These are phyloP conservation scores for Fistularia tabacaria DNA, from an alignment of 2,797 vertebrate species.

Conservation along the genomic window DNA sequence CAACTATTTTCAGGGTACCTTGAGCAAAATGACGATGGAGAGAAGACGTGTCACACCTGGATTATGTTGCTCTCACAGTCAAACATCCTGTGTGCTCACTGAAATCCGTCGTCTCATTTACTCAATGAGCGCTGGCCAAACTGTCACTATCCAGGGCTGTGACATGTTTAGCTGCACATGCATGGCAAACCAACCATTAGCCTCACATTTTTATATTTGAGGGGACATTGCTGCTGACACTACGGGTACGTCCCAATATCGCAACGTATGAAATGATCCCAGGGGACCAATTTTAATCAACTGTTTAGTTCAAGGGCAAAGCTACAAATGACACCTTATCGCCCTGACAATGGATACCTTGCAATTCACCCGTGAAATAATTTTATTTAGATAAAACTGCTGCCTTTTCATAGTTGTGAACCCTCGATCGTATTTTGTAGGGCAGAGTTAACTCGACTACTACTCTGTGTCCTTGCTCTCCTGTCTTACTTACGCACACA, in stretches of 20 bases:
- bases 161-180: no score
- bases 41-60: no score
- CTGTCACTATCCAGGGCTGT: no score
- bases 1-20: no score
- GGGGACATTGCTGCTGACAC: constrained; percentile 2
- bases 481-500: constrained; percentile 2
- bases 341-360: constrained; percentile 8
- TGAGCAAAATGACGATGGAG: no score
- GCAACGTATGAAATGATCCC: constrained; percentile 35
- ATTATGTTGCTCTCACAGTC: no score
- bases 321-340: constrained; percentile 8
- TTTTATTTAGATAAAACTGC: constrained; percentile 7
- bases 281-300: constrained; percentile 42
- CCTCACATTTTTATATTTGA: background rate
- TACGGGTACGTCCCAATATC: constrained; percentile 27
- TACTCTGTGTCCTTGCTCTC: constrained; percentile 16
- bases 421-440: background rate
- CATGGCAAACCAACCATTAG: no score
- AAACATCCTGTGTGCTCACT: no score
- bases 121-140: no score
- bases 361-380: constrained; percentile 9
- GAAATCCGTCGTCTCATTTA: no score
- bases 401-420: background rate
- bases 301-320: constrained; percentile 23
- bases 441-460: constrained; percentile 1